These are phyloP conservation scores for Timema cristinae DNA, from an alignment of 2,888 invertebrate species.

Conservation along the genomic window DNA sequence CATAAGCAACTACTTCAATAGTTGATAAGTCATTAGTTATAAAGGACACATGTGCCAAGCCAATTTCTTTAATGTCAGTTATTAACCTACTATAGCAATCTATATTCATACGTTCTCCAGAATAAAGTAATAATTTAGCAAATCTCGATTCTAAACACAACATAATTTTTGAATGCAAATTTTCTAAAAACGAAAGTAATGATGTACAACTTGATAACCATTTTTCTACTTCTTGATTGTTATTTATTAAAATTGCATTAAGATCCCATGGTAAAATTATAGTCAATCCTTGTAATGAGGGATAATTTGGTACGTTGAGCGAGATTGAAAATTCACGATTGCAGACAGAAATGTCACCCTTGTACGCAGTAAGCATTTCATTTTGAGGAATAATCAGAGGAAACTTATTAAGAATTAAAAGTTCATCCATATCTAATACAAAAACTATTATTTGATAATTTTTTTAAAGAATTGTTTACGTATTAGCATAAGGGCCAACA, in stretches of 20 bases:
- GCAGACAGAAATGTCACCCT: slow-evolving; percentile 21
- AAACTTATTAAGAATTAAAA: not conserved
- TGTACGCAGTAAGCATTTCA: slow-evolving; percentile 18
- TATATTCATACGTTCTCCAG: not conserved
- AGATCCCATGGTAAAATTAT: no score
- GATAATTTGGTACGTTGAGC: not conserved
- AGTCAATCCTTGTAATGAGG: not conserved
- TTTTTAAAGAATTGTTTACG: no score
- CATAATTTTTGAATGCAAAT: not conserved
- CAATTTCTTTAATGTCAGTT: no score
- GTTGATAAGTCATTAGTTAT: no score
- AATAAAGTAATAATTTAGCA: not conserved
- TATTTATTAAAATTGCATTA: no score
- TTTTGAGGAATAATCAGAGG: slow-evolving; percentile 24
- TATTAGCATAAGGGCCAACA: no score
- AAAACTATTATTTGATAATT: no score
- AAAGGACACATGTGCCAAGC: no score
- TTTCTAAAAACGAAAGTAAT: slow-evolving; percentile 6
- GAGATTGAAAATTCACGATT: not conserved
- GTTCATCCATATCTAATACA: no score
- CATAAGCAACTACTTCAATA: no score
- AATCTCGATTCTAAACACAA: not conserved
- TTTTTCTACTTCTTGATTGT: not conserved
- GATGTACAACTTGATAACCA: not conserved
- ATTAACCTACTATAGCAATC: no score